Evolutionary conservation across 2,797 vertebrate species (phyloP), one percentile per base, ranked within the genome.

Genomic region (Rhinophrynus dorsalis): DNA sequence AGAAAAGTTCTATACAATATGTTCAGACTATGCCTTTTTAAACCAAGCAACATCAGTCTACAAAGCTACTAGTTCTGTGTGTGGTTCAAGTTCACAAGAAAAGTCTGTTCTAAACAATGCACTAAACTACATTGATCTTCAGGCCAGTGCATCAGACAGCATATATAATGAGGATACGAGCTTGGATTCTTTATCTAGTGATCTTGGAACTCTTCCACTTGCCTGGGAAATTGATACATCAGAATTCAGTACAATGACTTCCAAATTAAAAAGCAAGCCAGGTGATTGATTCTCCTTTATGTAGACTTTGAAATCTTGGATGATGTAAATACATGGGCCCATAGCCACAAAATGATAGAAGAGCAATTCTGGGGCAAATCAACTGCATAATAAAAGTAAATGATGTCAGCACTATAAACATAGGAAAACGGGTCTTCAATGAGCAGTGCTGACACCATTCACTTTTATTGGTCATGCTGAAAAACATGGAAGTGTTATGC

Each of bases 1-100:
- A n/a, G 96, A 99, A 85, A 97, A 96, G 81, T 96, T 98, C 86
- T 99, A 99, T 86, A 98, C 96, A 0, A 94, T 99, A 76, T 99
- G 97, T 80, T 98, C 97, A 0, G 97, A 99, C 80, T 98, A 96
- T 69, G 96, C 96, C n/a, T 92, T 98, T 55, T 92, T 98, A 77
- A 97, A 98, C 85, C 94, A 92, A 85, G 97, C 95, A 2, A 89
- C 92, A 9, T 91, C 92, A 8, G 84, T 95, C 76, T 92, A 89
- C 83, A 88, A 90, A 67, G 90, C 92, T 35, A 76, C 93, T 33
- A 85, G 81, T 74, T 60, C 86, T 74, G 68, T 90, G 74, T 86
- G 84, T 76, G 90, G 90, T 61, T 69, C 84, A 33, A 84, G 81
- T 66, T 86, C 88, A 44, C 75, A 86, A 42, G 89, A 89, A 21